Percentiles rank a stretch among this genome's conserved stretches.
Conservation (phyloP, 2,797 vertebrate genomes). For the Chrosomus eos region DNA sequence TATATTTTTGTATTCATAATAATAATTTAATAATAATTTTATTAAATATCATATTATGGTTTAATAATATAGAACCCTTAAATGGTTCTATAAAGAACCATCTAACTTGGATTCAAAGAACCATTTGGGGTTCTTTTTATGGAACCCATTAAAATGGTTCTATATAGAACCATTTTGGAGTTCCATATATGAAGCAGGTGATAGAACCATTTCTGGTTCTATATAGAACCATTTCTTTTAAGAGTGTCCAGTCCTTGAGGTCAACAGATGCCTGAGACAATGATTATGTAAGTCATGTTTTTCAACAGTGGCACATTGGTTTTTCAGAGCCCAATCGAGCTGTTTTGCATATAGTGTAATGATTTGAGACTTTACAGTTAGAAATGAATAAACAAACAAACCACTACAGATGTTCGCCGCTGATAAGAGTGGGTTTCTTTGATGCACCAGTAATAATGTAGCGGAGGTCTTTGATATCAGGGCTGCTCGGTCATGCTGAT, state of each 20-base stretch:
- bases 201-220: too few species aligned
- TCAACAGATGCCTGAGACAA: not conserved
- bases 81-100: too few species aligned
- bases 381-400: conserved; percentile 22
- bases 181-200: too few species aligned
- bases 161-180: too few species aligned
- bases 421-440: conserved; percentile 37
- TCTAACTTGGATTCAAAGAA: too few species aligned
- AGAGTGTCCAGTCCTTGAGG: not conserved
- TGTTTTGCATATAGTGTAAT: conserved; percentile 43
- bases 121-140: too few species aligned
- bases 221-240: too few species aligned
- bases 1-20: too few species aligned
- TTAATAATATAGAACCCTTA: too few species aligned
- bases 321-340: conserved; percentile 5
- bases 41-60: too few species aligned
- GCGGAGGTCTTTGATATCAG: conserved; percentile 11
- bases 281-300: not conserved
- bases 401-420: not conserved
- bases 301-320: not conserved
- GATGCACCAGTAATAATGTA: conserved; percentile 19
- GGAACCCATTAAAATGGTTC: too few species aligned
- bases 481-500: conserved; percentile 13
- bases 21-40: too few species aligned
- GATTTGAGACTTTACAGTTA: conserved; percentile 11